These are phyloP conservation scores for Alligator mississippiensis DNA, from an alignment of 2,113 vertebrate genomes.

Conservation along the genomic window DNA sequence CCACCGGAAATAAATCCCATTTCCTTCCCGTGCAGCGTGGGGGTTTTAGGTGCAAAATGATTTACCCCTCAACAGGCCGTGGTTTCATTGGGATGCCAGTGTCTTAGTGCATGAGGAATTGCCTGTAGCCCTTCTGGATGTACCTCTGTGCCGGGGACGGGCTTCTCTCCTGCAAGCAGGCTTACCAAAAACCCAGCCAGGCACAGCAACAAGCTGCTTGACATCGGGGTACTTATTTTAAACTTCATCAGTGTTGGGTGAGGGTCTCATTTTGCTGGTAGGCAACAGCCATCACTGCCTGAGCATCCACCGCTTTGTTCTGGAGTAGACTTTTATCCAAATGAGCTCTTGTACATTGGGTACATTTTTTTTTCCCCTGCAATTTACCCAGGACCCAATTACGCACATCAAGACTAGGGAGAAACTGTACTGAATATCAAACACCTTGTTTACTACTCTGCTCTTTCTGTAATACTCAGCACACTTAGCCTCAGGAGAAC, in stretches of 20 bases:
- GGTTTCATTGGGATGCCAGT: neutral
- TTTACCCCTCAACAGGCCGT: neutral
- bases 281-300: neutral
- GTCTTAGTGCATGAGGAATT: neutral
- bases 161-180: neutral
- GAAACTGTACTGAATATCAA: neutral
- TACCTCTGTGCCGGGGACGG: neutral
- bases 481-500: neutral
- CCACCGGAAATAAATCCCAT: neutral
- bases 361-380: conserved; percentile 28
- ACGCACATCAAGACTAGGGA: conserved; percentile 53
- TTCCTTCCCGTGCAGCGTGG: no score
- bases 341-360: conserved; percentile 7
- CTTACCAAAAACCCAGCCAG: neutral
- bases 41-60: neutral
- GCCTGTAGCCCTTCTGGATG: neutral
- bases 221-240: neutral
- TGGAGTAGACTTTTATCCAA: conserved; percentile 3
- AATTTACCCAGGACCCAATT: conserved; percentile 63
- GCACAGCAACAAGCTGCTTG: neutral
- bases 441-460: conserved; percentile 22
- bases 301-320: neutral
- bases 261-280: neutral
- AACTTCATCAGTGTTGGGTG: neutral
- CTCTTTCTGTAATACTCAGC: neutral